Conservation (phyloP, 1,140 invertebrate species). For the Frieseomelitta varia region DNA sequence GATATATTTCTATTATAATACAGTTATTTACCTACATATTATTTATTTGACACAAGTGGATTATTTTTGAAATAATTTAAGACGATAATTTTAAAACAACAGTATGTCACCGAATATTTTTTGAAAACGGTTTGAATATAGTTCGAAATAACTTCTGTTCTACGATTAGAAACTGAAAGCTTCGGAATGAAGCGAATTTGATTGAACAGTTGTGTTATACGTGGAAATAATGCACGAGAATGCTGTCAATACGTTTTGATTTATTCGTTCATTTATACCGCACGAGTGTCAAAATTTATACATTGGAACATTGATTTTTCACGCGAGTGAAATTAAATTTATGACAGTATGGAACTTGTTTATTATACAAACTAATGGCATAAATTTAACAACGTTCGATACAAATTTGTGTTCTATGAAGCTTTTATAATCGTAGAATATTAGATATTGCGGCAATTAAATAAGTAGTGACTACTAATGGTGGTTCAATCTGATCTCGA, state of each 20-base stretch:
- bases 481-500: background rate
- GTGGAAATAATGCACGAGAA: background rate
- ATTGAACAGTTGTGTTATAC: background rate
- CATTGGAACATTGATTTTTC: background rate
- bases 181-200: background rate
- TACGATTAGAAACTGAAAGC: background rate
- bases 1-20: too few species aligned
- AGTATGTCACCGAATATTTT: too few species aligned
- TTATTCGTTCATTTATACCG: background rate
- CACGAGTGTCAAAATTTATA: constrained; percentile 1
- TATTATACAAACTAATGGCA: background rate
- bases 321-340: background rate
- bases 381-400: background rate
- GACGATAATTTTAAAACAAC: too few species aligned
- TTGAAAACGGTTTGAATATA: too few species aligned
- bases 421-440: background rate
- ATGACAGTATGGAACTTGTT: background rate
- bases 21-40: too few species aligned
- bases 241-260: background rate
- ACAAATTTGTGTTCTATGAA: background rate
- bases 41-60: too few species aligned
- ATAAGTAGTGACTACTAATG: background rate
- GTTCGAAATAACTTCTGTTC: background rate
- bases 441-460: background rate
- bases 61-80: too few species aligned